phyloP scores from a whole-genome alignment of 2,888 invertebrate species.

The Folsomia manolachei region DNA sequence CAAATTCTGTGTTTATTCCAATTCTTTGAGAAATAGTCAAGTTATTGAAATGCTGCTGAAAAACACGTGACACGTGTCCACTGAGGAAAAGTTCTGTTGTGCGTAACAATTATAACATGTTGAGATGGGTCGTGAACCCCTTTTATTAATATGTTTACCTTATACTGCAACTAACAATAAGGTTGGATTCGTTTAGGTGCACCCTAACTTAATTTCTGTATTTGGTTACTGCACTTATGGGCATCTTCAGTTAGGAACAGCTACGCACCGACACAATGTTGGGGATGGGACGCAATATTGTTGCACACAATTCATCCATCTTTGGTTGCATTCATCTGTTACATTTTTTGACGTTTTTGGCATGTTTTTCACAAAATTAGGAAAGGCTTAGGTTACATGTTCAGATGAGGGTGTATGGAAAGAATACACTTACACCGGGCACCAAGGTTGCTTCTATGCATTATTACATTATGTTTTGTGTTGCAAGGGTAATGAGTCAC shows the following conservation, averaged over 20 bases:
- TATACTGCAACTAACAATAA: no score
- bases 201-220: no score
- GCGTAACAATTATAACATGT: no score
- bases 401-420: neutral
- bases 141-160: no score
- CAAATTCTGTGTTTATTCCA: neutral
- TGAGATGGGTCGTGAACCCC: no score
- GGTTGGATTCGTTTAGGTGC: no score
- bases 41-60: neutral
- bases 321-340: neutral
- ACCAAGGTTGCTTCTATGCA: neutral
- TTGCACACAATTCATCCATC: neutral
- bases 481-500: neutral
- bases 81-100: no score
- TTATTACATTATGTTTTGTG: neutral
- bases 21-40: neutral
- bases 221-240: no score
- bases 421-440: no score
- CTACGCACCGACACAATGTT: no score
- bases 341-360: constrained; percentile 8
- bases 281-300: neutral
- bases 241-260: no score
- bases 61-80: neutral
- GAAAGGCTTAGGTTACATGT: constrained; percentile 1
- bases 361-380: constrained; percentile 10